Base-by-base conservation (phyloP, 2,888 invertebrate species). In the Archips xylosteana region DNA sequence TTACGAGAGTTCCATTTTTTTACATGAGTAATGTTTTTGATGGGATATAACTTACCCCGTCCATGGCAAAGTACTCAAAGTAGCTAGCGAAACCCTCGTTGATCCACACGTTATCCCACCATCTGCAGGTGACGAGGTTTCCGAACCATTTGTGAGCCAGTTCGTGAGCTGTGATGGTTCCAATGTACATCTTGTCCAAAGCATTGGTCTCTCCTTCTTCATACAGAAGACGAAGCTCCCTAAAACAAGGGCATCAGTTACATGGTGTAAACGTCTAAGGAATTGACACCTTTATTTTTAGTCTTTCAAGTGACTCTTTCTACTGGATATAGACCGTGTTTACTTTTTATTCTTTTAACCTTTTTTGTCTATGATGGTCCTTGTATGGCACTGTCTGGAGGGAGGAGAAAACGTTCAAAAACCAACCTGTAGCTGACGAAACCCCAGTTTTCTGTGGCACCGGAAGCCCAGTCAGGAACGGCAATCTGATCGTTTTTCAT, bases 121-220 rank as follows among this genome's bases (percentile, higher is more conserved):
- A 97, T 74, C 95, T 89, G 42, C 96, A 95, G 0, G 96, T 96
- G 32, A 97, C 96, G 51, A 96, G 91, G 85, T 97, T 96, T 1
- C 97, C 97, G 82, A 97, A 97, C 97, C 97, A 97, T 90, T 96
- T 97, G 86, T 98, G 98, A 0, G 95, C 94, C 34, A 95, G 90
- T 81, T 96, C 96, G 79, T 96, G 96, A 0, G 95, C 91, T 13
- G 95, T 92, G 57, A 95, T 94, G 0, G 94, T 95, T 1, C 90
- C 95, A 60, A 96, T 94, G 75, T 82, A 74, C 85, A 91, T 85
- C 77, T 90, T 91, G 75, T 93, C 92, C 13, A 85, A 63, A 0
- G 85, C 90, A 73, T 90, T 94, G 0, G 93, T 93, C 78, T 92
- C 89, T 1, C 89, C 90, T 70, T 90, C 89, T 78, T 94, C 85